A percentile compares a stretch with the other conserved stretches of the same genome.
Evolutionary conservation across 2,113 vertebrate species (phyloP).

Genomic region (Mobula birostris): DNA sequence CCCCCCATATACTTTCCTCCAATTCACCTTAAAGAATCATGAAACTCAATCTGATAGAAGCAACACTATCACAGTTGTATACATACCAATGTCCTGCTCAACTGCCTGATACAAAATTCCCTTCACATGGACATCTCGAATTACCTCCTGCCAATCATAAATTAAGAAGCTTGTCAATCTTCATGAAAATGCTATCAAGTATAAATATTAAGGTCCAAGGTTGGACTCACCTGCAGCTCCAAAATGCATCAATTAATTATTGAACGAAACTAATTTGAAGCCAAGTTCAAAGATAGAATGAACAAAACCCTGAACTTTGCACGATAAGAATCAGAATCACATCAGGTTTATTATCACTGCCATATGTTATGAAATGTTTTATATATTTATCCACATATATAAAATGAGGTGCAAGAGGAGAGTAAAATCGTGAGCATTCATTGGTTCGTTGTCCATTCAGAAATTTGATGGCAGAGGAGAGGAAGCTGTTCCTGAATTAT

Average conservation of each 20-base stretch:
- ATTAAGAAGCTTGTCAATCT: neutral
- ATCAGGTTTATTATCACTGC: no score
- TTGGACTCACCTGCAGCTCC: neutral
- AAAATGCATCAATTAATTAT: neutral
- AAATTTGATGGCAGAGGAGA: no score
- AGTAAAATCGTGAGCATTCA: no score
- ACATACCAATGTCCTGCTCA: slow-evolving; percentile 87
- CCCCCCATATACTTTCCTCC: no score
- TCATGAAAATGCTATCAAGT: neutral
- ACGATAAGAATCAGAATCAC: no score
- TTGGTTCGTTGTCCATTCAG: no score
- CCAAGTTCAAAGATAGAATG: neutral
- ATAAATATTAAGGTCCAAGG: neutral
- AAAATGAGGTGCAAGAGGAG: no score
- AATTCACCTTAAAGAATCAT: no score
- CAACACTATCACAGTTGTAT: no score
- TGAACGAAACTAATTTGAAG: neutral
- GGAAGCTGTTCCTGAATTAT: no score
- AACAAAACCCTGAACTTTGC: neutral
- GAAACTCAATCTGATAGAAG: neutral
- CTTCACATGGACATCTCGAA: slow-evolving; percentile 91
- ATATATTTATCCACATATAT: no score
- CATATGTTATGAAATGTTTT: no score
- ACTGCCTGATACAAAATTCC: slow-evolving; percentile 94
- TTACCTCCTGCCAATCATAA: slow-evolving; percentile 72